phyloP scores from a whole-genome alignment of 2,797 vertebrate species.

The Poecilia velifera region DNA sequence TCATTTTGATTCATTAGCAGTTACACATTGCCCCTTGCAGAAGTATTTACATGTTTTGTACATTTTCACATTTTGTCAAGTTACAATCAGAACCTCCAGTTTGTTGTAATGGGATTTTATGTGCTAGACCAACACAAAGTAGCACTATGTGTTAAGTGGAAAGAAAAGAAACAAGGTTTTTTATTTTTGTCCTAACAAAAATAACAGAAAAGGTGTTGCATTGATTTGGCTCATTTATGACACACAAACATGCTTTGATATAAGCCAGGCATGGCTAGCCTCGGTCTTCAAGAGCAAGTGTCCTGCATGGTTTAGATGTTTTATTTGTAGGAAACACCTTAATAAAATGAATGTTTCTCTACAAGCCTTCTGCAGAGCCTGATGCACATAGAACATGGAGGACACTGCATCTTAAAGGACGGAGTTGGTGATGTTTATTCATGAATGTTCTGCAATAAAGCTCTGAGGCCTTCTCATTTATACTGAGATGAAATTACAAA shows the following conservation, averaged over 20 bases:
- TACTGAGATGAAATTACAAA: background rate
- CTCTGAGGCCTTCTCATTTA: background rate
- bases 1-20: background rate
- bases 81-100: background rate
- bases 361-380: background rate
- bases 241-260: background rate
- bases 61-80: background rate
- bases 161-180: background rate
- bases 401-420: background rate
- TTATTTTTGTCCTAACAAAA: background rate
- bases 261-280: background rate
- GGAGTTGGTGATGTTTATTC: background rate
- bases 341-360: background rate
- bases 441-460: background rate
- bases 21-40: background rate
- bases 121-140: background rate
- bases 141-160: background rate
- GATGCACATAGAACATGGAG: background rate
- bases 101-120: background rate
- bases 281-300: background rate
- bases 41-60: background rate
- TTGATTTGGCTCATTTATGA: too few species aligned
- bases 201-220: background rate
- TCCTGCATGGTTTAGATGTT: background rate
- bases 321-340: background rate